These are phyloP conservation scores for Drosophila subquinaria DNA, from an alignment of 2,888 invertebrate species.

Conservation along the genomic window DNA sequence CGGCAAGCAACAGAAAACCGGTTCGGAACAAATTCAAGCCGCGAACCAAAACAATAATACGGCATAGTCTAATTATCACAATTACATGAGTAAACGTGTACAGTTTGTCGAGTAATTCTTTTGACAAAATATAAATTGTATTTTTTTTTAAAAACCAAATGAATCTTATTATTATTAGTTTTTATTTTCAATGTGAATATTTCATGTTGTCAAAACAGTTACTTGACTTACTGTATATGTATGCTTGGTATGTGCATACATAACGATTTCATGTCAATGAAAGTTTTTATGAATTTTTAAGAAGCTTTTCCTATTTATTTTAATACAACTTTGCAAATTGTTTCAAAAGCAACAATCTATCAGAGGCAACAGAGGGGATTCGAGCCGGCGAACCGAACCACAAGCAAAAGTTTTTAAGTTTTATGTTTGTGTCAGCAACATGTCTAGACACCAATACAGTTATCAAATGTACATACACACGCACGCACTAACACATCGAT, in stretches of 20 bases:
- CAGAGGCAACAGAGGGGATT: slow-evolving; percentile 9
- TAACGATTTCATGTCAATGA: slow-evolving; percentile 12
- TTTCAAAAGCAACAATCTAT: slow-evolving; percentile 29
- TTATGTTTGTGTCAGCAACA: slow-evolving; percentile 65
- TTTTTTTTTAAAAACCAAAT: background rate
- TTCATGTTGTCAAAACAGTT: background rate
- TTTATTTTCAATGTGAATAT: background rate
- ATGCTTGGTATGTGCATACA: background rate
- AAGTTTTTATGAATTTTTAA: slow-evolving; percentile 20
- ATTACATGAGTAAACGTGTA: background rate
- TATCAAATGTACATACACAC: slow-evolving; percentile 34
- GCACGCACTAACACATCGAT: slow-evolving; percentile 7
- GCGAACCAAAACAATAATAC: slow-evolving; percentile 29
- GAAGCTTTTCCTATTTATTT: slow-evolving; percentile 11
- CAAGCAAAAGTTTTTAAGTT: slow-evolving; percentile 45
- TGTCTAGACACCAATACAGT: slow-evolving; percentile 75
- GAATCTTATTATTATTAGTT: background rate
- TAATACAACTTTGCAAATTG: slow-evolving; percentile 14
- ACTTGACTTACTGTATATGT: background rate
- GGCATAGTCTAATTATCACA: background rate
- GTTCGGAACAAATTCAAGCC: slow-evolving; percentile 41
- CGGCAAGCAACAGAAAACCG: slow-evolving; percentile 26
- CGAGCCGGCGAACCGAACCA: slow-evolving; percentile 57
- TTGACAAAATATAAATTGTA: background rate
- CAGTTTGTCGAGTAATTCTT: background rate